Base-by-base conservation (phyloP, 2,888 invertebrate species). In the Anoncus sp. region DNA sequence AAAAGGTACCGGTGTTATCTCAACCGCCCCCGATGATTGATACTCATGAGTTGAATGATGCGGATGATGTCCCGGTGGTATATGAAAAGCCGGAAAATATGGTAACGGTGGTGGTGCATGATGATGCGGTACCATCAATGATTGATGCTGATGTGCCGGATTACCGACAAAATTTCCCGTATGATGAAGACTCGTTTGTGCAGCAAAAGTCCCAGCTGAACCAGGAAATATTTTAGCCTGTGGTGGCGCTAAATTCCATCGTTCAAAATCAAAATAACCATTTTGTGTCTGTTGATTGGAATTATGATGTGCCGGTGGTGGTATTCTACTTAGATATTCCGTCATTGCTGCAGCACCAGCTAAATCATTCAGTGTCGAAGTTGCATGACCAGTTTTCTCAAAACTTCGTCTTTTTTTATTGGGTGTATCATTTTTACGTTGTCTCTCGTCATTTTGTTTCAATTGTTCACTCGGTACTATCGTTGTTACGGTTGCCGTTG, bases 231-330 rank as follows among this genome's bases (percentile, higher is more conserved):
- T 94, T 92, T 95, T 95, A 27, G 95, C 93, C 31, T 94, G 92
- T 18, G 95, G 94, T 9, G 94, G 93, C 45, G 95, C 95, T 69
- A 96, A 92, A 90, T 96, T 96, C 96, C 96, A 97, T 83, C 96
- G 92, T 85, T 95, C 96, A 85, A 96, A 96, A 90, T 97, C 96
- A 85, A 96, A 96, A 88, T 96, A 96, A 66, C 94, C 94, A 80
- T 94, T 94, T 88, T 94, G 94, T 86, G 94, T 94, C 27, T 87
- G 90, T 60, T 88, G 88, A 85, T 88, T 91, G 4, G 93, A 93
- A 65, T 95, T 94, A 86, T 94, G 95, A 87, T 96, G 95, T 4
- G 95, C 95, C 18, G 95, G 95, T 7, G 96, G 95, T 77, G 95
- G 95, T 83, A 95, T 94, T 87, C 95, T 92, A 84, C 92, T 94